Percentiles rank a stretch among this genome's conserved stretches.
Evolutionary conservation across 2,113 vertebrate species (phyloP).

Genomic region (Gavialis gangeticus): DNA sequence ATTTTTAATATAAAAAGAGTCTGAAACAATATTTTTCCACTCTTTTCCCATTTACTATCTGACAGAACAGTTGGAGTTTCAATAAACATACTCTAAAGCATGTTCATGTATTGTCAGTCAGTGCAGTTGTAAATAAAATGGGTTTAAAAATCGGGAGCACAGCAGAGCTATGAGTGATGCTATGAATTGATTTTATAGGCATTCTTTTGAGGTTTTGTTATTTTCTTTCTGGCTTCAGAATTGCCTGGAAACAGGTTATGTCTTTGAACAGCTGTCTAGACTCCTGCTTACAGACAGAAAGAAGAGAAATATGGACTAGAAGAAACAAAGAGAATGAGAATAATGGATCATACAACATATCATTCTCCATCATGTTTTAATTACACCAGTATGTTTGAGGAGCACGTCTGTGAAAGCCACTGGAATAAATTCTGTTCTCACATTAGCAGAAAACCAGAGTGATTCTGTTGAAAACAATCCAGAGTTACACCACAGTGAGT

Average conservation of each 20-base stretch:
- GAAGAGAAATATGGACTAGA: not conserved
- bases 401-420: not conserved
- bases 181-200: constrained; percentile 9
- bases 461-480: not conserved
- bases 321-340: not conserved
- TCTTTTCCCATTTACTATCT: not conserved
- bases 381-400: not conserved
- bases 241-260: constrained; percentile 25
- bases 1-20: not conserved
- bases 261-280: not conserved
- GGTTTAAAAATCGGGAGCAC: not conserved
- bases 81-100: not conserved
- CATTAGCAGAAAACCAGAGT: not conserved
- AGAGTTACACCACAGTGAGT: not conserved
- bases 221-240: constrained; percentile 12
- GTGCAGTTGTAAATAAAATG: not conserved
- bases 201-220: constrained; percentile 9
- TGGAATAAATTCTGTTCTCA: not conserved
- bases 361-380: not conserved
- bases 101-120: not conserved
- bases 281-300: not conserved
- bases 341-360: not conserved
- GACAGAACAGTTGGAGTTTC: not conserved
- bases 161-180: not conserved
- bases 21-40: not conserved